phyloP scores from a whole-genome alignment of 2,113 vertebrate species.

The Oncorhynchus kisutch region DNA sequence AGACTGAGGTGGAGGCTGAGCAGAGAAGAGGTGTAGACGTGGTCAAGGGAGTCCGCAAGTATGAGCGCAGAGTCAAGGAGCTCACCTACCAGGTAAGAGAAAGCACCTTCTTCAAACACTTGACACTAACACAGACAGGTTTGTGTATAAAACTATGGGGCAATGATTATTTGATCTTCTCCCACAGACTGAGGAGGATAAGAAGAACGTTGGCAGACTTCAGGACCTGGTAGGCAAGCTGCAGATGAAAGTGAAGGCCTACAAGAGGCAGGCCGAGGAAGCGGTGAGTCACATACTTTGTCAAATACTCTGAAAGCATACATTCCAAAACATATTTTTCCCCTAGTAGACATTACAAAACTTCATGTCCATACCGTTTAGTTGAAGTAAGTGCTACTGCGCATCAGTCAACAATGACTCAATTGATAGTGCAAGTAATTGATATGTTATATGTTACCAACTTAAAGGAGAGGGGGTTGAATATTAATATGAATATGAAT shows the following conservation, averaged over 20 bases:
- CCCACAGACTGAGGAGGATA: constrained; percentile 61
- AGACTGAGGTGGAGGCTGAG: too few species aligned
- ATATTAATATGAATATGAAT: too few species aligned
- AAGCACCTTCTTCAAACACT: too few species aligned
- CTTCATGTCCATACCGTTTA: background rate
- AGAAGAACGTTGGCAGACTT: constrained; percentile 64
- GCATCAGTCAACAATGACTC: background rate
- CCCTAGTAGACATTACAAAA: background rate
- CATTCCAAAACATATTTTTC: background rate
- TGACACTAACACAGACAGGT: too few species aligned
- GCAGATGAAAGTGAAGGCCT: constrained; percentile 83
- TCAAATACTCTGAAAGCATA: background rate
- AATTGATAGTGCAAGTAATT: background rate
- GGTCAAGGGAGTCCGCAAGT: too few species aligned
- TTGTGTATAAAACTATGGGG: background rate
- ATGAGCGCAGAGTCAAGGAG: too few species aligned
- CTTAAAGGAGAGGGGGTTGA: too few species aligned
- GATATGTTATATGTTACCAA: background rate
- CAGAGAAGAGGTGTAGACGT: too few species aligned
- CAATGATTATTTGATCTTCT: background rate
- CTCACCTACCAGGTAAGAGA: too few species aligned
- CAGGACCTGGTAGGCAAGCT: constrained; percentile 69
- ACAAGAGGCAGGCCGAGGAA: constrained; percentile 85
- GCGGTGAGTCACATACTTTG: constrained; percentile 50
- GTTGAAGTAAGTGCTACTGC: background rate